Evolutionary conservation across 2,888 invertebrate species (phyloP).

Genomic region (Pediacus dermestoides): DNA sequence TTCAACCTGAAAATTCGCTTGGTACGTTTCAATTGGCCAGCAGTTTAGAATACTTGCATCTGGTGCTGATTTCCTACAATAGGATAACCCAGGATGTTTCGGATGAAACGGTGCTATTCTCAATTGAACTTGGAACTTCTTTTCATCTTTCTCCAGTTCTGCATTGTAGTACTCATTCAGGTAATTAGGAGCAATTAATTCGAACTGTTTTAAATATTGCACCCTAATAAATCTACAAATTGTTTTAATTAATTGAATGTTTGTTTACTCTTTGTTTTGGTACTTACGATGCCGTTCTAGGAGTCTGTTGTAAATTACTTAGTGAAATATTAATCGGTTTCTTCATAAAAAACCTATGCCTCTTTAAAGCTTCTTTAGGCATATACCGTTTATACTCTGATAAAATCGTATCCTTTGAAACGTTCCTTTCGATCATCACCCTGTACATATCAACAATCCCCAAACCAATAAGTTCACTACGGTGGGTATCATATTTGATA

Average conservation of each 20-base stretch:
- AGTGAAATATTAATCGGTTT: slow-evolving; percentile 70
- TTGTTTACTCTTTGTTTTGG: no score
- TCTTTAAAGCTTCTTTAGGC: slow-evolving; percentile 72
- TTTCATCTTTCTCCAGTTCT: slow-evolving; percentile 64
- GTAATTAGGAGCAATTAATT: slow-evolving; percentile 78
- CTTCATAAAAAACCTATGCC: slow-evolving; percentile 72
- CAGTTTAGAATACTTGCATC: no score
- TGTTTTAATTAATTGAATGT: not conserved
- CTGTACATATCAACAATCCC: slow-evolving; percentile 86
- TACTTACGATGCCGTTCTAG: slow-evolving; percentile 61
- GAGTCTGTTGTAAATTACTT: slow-evolving; percentile 55
- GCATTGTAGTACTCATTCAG: slow-evolving; percentile 71
- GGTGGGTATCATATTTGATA: slow-evolving; percentile 72
- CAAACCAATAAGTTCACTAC: slow-evolving; percentile 75
- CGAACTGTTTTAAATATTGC: slow-evolving; percentile 75
- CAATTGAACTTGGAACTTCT: slow-evolving; percentile 64
- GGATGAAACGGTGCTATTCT: slow-evolving; percentile 63
- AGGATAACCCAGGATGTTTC: slow-evolving; percentile 64
- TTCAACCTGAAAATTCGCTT: no score
- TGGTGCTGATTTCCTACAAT: slow-evolving; percentile 58
- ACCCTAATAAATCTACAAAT: slow-evolving; percentile 65
- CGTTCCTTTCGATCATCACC: slow-evolving; percentile 71
- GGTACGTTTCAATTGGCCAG: no score
- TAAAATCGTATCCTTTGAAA: slow-evolving; percentile 64
- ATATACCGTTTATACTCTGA: slow-evolving; percentile 80